Conservation (phyloP, 1,140 invertebrate species). For the Penaeus indicus region DNA sequence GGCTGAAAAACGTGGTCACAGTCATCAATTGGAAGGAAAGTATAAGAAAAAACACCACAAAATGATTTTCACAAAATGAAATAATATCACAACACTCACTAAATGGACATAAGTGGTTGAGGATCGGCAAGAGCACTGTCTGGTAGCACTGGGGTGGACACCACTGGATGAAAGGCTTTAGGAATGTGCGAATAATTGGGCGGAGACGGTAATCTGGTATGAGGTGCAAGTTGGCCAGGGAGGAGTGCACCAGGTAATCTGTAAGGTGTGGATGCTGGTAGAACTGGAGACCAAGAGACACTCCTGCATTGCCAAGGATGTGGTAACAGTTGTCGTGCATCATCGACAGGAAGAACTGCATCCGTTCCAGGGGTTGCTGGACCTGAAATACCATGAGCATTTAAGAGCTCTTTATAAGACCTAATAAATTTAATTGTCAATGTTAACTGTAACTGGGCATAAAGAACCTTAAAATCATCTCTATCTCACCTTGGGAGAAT, state of each 20-base stretch:
- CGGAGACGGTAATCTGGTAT: conserved; percentile 89
- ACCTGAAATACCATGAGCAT: conserved; percentile 50
- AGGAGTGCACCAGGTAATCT: conserved; percentile 68
- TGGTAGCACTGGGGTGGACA: conserved; percentile 85
- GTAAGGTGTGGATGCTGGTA: conserved; percentile 75
- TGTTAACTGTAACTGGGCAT: not conserved
- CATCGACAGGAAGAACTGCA: conserved; percentile 83
- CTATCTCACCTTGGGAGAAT: conserved; percentile 47
- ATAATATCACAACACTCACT: conserved; percentile 68
- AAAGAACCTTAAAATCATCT: not conserved
- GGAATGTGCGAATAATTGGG: conserved; percentile 84
- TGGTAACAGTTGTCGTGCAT: conserved; percentile 83
- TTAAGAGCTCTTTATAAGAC: conserved; percentile 1
- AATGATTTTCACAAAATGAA: too few relatives aligned
- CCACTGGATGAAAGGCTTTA: conserved; percentile 87
- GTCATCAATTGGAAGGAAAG: too few relatives aligned
- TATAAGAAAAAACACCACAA: too few relatives aligned
- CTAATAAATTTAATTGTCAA: not conserved
- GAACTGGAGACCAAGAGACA: conserved; percentile 85
- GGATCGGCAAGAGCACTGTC: conserved; percentile 81
- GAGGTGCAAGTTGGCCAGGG: conserved; percentile 70
- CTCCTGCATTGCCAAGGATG: conserved; percentile 82
- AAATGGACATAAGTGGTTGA: conserved; percentile 82
- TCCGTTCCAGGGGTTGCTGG: conserved; percentile 79
- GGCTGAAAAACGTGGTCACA: too few relatives aligned